Base-by-base conservation (phyloP, 2,113 vertebrate species). In the Anoura caudifer region DNA sequence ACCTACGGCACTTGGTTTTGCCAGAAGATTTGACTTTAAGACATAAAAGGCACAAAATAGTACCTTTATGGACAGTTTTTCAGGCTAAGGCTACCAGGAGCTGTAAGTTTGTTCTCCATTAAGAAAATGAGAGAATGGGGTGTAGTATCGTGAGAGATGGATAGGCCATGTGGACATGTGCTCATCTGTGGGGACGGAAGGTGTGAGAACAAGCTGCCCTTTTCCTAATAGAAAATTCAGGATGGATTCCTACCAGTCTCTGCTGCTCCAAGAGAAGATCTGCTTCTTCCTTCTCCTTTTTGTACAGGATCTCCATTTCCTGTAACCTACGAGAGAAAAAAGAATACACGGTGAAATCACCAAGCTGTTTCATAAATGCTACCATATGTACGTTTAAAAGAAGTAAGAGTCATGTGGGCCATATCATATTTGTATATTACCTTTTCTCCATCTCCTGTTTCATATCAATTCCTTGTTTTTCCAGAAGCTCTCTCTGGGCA, bases 361-460 rank as follows among this genome's bases (percentile, higher is more conserved):
- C 3, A 15, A 36, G 38, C 77, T 52, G 20, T 83, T 63, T 47
- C 31, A 77, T 22, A 22, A 89, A 45, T 33, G 7, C 24, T 65
- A 17, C 22, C 16, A 16, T 11, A 54, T 43, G 4, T 2, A 5
- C 22, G 15, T 63, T 86, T 26, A 31, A 47, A 79, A 86, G n/a
- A 54, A 15, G 20, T 7, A 59, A n/a, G 1, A 47, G n/a, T 63
- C 82, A 9, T 4, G 2, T 47, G 22, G 72, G 47, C 11, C 16
- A 24, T 28, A 1, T 6, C 14, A 10, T 36, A 75, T 65, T 22
- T 73, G n/a, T 8, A 16, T 4, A 5, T 97, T 98, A 99, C 99
- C 99, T 99, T 98, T 99, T 99, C 97, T 99, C 99, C 99, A 99
- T 99, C 98, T 99, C 99, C 94, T 99, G 99, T 87, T 99, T 99